A percentile compares a stretch with the other conserved stretches of the same genome.
Conservation (phyloP, 2,113 vertebrate genomes). For the Micromys minutus region DNA sequence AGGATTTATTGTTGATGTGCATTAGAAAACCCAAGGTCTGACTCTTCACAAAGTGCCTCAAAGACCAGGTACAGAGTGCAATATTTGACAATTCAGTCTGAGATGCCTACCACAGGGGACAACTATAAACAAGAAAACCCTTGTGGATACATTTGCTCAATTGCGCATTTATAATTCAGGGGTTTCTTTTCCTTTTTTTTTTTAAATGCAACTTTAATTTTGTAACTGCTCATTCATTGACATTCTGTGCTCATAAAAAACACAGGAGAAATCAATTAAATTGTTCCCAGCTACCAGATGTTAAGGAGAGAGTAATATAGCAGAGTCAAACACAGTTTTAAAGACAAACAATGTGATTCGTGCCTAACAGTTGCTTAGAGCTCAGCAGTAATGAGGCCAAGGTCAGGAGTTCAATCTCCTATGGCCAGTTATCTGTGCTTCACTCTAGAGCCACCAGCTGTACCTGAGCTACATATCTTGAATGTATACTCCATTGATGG, state of each 20-base stretch:
- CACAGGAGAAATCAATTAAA: conserved; percentile 56
- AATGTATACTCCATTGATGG: background rate
- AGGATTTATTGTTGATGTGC: conserved; percentile 64
- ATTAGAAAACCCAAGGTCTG: conserved; percentile 64
- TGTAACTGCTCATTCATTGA: conserved; percentile 43
- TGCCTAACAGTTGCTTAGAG: conserved; percentile 29
- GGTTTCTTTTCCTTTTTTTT: conserved; percentile 3
- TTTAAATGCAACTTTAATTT: background rate
- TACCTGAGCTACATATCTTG: background rate
- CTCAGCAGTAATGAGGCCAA: conserved; percentile 42
- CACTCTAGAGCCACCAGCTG: background rate
- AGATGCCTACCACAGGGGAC: background rate
- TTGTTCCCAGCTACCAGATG: conserved; percentile 39
- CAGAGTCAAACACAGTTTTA: conserved; percentile 53
- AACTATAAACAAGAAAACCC: conserved; percentile 56
- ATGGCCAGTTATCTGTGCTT: conserved; percentile 46
- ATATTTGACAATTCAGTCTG: conserved; percentile 42
- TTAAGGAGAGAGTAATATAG: conserved; percentile 64
- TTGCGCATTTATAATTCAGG: conserved; percentile 28
- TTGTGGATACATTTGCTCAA: background rate
- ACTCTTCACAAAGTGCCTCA: conserved; percentile 69
- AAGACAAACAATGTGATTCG: conserved; percentile 37
- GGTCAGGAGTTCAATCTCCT: conserved; percentile 55
- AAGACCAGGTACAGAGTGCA: conserved; percentile 15
- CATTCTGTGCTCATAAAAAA: conserved; percentile 46